These are phyloP conservation scores for Busseola fusca DNA, from an alignment of 2,888 invertebrate genomes.

Conservation along the genomic window DNA sequence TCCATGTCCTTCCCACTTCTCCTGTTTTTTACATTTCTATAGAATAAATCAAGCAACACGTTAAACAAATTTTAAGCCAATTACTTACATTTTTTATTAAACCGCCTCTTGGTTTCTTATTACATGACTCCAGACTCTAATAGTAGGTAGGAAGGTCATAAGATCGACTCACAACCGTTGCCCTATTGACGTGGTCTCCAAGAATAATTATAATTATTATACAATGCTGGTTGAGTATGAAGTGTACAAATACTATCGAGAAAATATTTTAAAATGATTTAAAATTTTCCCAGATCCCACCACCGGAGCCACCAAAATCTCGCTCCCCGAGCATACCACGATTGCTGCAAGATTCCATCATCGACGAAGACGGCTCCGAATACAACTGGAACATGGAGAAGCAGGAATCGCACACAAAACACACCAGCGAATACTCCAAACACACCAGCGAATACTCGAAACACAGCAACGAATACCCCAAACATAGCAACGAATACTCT, in stretches of 20 bases:
- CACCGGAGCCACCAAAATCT: slow-evolving; percentile 91
- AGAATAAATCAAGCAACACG: background rate
- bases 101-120: background rate
- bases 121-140: background rate
- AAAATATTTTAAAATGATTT: background rate
- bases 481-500: slow-evolving; percentile 55
- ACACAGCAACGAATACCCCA: slow-evolving; percentile 48
- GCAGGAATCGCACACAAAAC: slow-evolving; percentile 57
- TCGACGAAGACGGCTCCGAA: slow-evolving; percentile 82
- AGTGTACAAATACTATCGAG: background rate
- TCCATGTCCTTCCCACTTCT: no score
- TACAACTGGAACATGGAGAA: slow-evolving; percentile 85
- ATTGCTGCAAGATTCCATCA: slow-evolving; percentile 82
- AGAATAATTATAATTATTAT: background rate
- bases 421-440: slow-evolving; percentile 53
- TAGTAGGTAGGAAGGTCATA: background rate
- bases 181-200: background rate
- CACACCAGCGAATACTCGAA: slow-evolving; percentile 58
- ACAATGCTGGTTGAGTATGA: background rate
- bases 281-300: slow-evolving; percentile 86
- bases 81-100: background rate
- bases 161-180: background rate
- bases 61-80: background rate
- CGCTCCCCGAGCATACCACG: slow-evolving; percentile 86
- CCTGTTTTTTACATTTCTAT: no score